Evolutionary conservation across 1,140 invertebrate genomes (phyloP).

Genomic region (Bombus difficillimus): DNA sequence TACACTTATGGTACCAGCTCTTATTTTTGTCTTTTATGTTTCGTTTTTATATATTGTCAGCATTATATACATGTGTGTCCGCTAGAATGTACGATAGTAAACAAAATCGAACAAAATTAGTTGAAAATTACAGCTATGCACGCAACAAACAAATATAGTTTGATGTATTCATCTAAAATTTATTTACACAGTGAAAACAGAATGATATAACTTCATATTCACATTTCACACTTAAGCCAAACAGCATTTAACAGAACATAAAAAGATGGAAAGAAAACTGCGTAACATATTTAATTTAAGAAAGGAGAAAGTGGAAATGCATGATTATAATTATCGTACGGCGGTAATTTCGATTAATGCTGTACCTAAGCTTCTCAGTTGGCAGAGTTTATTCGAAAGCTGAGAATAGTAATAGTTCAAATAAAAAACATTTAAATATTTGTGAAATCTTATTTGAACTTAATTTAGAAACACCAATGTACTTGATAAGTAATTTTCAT

Average conservation of each 20-base stretch:
- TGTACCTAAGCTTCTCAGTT: neutral
- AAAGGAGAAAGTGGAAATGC: neutral
- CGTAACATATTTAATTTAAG: neutral
- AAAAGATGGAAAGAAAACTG: neutral
- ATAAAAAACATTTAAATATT: neutral
- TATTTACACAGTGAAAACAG: no score
- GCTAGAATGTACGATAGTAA: neutral
- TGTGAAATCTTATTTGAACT: neutral
- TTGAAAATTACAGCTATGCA: neutral
- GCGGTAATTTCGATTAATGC: neutral
- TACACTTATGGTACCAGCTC: neutral
- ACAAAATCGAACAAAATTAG: neutral
- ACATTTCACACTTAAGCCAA: neutral
- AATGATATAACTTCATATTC: neutral
- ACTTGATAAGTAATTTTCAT: neutral
- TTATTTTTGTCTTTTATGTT: neutral
- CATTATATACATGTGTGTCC: neutral
- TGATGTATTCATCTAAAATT: neutral
- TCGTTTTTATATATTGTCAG: neutral
- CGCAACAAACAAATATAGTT: neutral
- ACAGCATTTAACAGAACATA: neutral
- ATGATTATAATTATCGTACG: neutral
- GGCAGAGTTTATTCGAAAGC: constrained; percentile 10
- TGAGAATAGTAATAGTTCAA: constrained; percentile 1
- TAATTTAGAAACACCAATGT: neutral